Conservation (phyloP, 64 coral and sea anemone genomes). For the Montipora foliosa region DNA sequence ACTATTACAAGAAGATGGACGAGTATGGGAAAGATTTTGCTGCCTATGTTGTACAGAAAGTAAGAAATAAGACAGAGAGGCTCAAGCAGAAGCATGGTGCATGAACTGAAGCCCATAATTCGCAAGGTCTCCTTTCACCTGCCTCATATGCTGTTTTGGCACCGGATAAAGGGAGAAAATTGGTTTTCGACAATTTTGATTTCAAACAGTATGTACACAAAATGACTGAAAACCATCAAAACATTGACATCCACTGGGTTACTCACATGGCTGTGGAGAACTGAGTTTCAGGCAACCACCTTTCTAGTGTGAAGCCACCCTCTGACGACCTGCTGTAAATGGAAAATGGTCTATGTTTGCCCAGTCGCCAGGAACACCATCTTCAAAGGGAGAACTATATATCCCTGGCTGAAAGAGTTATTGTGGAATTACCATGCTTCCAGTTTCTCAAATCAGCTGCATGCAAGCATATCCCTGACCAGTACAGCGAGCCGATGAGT, state of each 20-base stretch:
- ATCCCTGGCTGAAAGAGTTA: not conserved
- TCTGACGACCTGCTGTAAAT: not conserved
- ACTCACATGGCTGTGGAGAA: constrained; percentile 40
- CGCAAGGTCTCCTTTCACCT: not conserved
- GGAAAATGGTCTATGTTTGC: constrained; percentile 28
- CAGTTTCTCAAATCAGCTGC: constrained; percentile 12
- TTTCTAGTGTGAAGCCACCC: not conserved
- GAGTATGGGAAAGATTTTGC: not conserved
- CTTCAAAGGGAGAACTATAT: not conserved
- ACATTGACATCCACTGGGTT: constrained; percentile 43
- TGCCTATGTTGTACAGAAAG: constrained; percentile 4
- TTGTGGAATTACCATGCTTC: constrained; percentile 45
- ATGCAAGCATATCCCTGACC: constrained; percentile 46
- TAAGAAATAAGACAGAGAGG: not conserved
- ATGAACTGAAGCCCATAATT: not conserved
- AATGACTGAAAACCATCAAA: constrained; percentile 68
- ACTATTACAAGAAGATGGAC: too few species aligned
- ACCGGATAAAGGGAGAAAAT: constrained; percentile 32
- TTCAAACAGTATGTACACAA: constrained; percentile 39
- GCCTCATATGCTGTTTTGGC: not conserved
- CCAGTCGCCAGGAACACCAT: not conserved
- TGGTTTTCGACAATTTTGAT: constrained; percentile 62
- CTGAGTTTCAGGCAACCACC: constrained; percentile 27
- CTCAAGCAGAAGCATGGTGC: not conserved
- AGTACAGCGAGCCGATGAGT: constrained; percentile 12